Evolutionary conservation across 30 jellyfish, hydroid and myxozoan species (phyloP).

Genomic region (Sanderia malayensis): DNA sequence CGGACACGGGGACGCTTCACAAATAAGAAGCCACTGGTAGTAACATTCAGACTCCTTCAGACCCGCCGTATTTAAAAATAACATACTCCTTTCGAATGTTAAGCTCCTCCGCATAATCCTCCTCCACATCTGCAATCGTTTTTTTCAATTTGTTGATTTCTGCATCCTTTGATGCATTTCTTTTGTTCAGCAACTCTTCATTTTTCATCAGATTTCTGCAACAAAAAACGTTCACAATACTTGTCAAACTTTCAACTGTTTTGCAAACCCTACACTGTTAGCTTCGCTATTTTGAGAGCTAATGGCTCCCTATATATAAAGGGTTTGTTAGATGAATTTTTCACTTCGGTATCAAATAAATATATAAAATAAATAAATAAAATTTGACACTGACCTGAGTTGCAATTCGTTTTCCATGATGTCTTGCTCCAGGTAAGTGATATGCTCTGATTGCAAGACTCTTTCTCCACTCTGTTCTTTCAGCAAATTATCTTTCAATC

Average conservation of each 20-base stretch:
- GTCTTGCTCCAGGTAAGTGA: neutral
- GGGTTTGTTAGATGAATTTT: no score
- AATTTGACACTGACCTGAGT: neutral
- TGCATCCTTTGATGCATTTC: neutral
- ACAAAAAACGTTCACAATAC: no score
- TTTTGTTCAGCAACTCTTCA: neutral
- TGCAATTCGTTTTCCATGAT: slow-evolving; percentile 5
- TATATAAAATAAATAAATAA: no score
- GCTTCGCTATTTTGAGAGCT: no score
- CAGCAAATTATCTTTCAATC: neutral
- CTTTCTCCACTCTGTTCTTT: neutral
- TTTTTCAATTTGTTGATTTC: neutral
- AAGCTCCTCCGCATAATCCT: neutral
- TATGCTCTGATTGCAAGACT: neutral
- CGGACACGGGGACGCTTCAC: no score
- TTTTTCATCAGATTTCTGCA: neutral
- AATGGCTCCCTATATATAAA: no score
- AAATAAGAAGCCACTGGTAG: no score
- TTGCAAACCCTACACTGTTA: no score
- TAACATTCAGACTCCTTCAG: no score
- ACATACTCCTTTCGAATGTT: neutral
- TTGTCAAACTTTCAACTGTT: no score
- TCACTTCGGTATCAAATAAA: no score
- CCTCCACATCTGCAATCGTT: neutral
- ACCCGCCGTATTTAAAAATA: no score